Evolutionary conservation across 2,113 vertebrate genomes (phyloP).

Genomic region (Chloropsis hardwickii): DNA sequence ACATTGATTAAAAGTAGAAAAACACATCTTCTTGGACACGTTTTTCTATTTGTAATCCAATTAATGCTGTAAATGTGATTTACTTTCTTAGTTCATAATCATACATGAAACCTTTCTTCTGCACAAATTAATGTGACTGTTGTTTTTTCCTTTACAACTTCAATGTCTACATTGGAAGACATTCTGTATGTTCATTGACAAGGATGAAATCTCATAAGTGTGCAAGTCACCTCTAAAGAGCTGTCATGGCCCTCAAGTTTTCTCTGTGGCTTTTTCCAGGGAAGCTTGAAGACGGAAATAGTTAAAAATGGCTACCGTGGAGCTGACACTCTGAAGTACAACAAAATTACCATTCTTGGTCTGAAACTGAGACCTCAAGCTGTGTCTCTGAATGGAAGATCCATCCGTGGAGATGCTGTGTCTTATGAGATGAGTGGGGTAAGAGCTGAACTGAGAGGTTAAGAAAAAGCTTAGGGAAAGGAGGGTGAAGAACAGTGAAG

Average conservation of each 20-base stretch:
- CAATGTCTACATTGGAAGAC: background rate
- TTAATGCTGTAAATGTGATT: background rate
- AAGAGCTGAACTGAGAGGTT: background rate
- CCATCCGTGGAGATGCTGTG: background rate
- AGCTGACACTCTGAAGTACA: constrained; percentile 20
- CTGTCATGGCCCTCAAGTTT: background rate
- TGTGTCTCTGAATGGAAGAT: constrained; percentile 42
- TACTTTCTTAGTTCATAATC: background rate
- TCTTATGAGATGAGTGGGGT: background rate
- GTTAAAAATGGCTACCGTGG: constrained; percentile 52
- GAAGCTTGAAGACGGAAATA: constrained; percentile 34
- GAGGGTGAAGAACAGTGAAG: background rate
- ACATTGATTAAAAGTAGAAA: background rate
- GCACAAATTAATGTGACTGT: background rate
- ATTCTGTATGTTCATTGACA: background rate
- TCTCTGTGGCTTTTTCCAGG: constrained; percentile 27
- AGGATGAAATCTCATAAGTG: background rate
- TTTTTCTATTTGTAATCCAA: background rate
- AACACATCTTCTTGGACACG: background rate
- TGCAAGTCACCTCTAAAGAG: background rate
- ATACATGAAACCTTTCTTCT: background rate
- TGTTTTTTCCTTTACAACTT: background rate
- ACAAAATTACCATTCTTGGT: constrained; percentile 41
- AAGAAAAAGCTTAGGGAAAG: background rate
- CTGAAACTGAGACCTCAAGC: constrained; percentile 22